These are phyloP conservation scores for Ptilonorhynchus violaceus DNA, from an alignment of 2,113 vertebrate species.

Conservation along the genomic window DNA sequence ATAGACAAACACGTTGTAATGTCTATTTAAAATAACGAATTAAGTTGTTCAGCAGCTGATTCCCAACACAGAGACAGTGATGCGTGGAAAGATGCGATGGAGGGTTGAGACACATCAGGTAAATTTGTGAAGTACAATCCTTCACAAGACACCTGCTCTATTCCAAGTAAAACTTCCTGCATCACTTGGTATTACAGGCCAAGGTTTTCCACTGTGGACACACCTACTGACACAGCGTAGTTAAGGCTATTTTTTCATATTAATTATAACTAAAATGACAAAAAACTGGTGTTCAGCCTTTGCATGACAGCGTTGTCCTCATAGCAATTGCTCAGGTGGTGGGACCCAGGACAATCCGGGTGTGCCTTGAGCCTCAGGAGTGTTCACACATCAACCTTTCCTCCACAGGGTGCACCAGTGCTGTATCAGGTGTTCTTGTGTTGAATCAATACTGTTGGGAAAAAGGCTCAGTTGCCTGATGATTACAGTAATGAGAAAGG, in stretches of 20 bases:
- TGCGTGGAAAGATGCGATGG: background rate
- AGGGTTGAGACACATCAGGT: background rate
- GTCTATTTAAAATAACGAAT: background rate
- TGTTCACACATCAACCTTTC: background rate
- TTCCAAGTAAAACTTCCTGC: background rate
- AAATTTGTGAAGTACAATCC: background rate
- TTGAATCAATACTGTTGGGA: background rate
- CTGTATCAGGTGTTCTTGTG: fast-evolving
- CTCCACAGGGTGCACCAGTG: background rate
- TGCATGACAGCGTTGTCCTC: fast-evolving
- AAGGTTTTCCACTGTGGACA: background rate
- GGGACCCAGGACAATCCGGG: too few species aligned
- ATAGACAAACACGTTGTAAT: background rate
- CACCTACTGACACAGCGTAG: fast-evolving
- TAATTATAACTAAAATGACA: background rate
- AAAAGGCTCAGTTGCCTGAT: background rate
- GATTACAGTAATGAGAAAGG: background rate
- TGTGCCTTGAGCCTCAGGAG: background rate
- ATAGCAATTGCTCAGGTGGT: background rate
- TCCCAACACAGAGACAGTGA: background rate
- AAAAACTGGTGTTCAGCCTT: background rate
- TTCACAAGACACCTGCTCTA: too few species aligned
- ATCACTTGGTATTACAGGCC: background rate
- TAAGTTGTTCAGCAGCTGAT: background rate
- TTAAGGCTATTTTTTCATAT: background rate